Conservation (phyloP, 1,140 invertebrate genomes). For the Hypothenemus hampei region DNA sequence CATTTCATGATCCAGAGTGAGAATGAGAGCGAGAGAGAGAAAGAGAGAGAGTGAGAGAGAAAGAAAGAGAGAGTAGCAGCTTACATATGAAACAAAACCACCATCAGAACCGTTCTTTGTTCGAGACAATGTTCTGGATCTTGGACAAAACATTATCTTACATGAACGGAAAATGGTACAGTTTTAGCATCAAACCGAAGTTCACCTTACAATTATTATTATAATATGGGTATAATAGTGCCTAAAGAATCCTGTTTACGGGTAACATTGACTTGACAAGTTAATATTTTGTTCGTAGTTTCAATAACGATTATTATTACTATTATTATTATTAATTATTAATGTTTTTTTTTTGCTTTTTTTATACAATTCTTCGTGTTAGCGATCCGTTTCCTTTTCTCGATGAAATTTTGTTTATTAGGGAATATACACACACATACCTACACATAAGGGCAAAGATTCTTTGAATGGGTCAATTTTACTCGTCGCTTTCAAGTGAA, state of each 20-base stretch:
- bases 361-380: background rate
- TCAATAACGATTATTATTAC: background rate
- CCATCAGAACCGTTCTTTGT: too few species aligned
- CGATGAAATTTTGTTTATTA: too few species aligned
- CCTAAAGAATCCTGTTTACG: conserved; percentile 22
- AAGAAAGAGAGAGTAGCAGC: too few species aligned
- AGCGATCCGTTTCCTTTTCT: conserved; percentile 6
- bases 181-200: too few species aligned
- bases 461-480: conserved; percentile 5
- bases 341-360: background rate
- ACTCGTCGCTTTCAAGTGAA: conserved; percentile 12
- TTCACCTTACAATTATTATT: too few species aligned
- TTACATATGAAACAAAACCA: too few species aligned
- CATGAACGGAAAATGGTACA: too few species aligned
- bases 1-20: too few species aligned
- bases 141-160: too few species aligned
- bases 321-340: background rate
- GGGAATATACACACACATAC: background rate
- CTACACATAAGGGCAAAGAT: background rate
- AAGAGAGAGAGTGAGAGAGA: too few species aligned
- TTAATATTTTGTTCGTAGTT: conserved; percentile 1
- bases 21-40: too few species aligned
- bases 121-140: too few species aligned
- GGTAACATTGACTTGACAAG: conserved; percentile 17
- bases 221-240: conserved; percentile 22